Evolutionary conservation across 2,797 vertebrate genomes (phyloP).

Genomic region (Pogonophryne albipinna): DNA sequence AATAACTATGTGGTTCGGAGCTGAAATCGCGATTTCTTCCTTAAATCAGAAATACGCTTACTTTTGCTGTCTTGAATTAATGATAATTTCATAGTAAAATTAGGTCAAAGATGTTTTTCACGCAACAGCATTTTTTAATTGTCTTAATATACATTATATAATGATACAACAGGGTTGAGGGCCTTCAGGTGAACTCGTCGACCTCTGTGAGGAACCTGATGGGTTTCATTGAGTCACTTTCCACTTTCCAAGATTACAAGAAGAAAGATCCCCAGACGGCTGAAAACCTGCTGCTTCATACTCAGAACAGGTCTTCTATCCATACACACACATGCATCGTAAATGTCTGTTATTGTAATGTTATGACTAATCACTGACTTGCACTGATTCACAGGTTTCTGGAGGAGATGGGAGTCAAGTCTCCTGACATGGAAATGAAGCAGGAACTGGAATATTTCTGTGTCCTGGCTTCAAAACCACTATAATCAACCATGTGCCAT

Average conservation of each 20-base stretch:
- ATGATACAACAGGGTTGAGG: conserved; percentile 66
- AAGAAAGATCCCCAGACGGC: conserved; percentile 65
- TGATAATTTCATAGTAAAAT: neutral
- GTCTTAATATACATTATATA: neutral
- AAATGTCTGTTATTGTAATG: neutral
- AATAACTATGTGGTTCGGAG: neutral
- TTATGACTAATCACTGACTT: neutral
- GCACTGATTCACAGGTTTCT: conserved; percentile 71
- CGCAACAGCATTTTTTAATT: neutral
- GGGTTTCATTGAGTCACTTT: conserved; percentile 75
- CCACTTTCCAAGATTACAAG: conserved; percentile 77
- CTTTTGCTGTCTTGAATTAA: neutral
- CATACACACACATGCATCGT: neutral
- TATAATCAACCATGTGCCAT: conserved; percentile 26
- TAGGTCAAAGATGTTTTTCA: neutral
- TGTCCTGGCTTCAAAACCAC: conserved; percentile 79
- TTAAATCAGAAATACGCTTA: neutral
- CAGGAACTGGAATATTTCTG: conserved; percentile 70
- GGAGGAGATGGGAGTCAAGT: conserved; percentile 77
- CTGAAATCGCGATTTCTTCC: neutral
- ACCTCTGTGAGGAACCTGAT: conserved; percentile 61
- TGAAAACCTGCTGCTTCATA: conserved; percentile 61
- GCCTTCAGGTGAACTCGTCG: conserved; percentile 38
- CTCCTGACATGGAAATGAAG: conserved; percentile 72
- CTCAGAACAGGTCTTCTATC: conserved; percentile 66